phyloP scores from a whole-genome alignment of 2,888 invertebrate genomes.

The Gandaritis pyraliata region DNA sequence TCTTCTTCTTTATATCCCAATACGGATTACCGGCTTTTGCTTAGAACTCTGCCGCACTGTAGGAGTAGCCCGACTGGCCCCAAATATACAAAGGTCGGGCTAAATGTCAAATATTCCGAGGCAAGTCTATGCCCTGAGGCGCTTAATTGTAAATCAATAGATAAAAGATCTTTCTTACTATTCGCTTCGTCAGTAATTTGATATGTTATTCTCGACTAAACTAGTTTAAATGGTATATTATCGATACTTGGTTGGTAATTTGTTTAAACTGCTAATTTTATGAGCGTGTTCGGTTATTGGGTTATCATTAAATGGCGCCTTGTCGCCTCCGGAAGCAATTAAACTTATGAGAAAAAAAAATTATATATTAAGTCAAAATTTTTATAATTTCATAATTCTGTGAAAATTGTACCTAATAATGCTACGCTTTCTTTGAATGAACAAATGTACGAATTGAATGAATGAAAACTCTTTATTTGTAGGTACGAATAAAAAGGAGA shows the following conservation, averaged over 20 bases:
- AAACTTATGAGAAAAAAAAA: not conserved
- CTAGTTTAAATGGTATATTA: conserved; percentile 22
- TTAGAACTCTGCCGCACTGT: conserved; percentile 1
- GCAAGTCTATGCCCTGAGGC: conserved; percentile 63
- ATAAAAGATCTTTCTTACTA: conserved; percentile 31
- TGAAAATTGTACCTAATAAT: too few species aligned
- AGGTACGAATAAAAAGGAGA: too few species aligned
- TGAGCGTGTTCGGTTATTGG: not conserved
- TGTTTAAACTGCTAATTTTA: conserved; percentile 19
- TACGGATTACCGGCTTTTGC: conserved; percentile 38
- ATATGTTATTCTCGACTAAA: conserved; percentile 27
- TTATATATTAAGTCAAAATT: not conserved
- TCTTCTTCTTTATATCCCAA: too few species aligned
- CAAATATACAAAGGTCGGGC: conserved; percentile 76
- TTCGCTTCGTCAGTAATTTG: conserved; percentile 28
- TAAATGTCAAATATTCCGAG: conserved; percentile 76
- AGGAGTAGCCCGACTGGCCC: conserved; percentile 49
- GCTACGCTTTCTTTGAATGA: too few species aligned
- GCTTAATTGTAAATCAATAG: conserved; percentile 39
- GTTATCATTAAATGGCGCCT: conserved; percentile 18
- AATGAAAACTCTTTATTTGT: too few species aligned
- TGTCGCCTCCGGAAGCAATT: conserved; percentile 1
- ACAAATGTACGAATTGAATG: too few species aligned
- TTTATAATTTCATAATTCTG: too few species aligned
- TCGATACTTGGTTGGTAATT: conserved; percentile 18